Percentiles rank a stretch among this genome's conserved stretches.
Conservation (phyloP, 2,113 vertebrate genomes). For the Epinephelus fuscoguttatus region DNA sequence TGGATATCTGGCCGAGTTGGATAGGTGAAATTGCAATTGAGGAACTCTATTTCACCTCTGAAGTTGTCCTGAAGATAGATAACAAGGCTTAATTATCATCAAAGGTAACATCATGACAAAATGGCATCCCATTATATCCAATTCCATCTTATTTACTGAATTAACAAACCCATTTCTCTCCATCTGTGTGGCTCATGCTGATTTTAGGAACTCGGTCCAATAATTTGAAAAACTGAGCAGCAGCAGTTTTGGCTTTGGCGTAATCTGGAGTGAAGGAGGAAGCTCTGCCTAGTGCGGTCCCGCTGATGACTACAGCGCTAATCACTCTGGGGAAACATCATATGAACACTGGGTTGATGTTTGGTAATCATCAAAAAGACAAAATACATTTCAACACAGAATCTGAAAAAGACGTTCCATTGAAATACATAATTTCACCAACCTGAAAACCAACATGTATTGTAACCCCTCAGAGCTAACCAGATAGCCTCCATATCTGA, state of each 20-base stretch:
- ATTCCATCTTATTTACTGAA: neutral
- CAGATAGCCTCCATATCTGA: constrained; percentile 85
- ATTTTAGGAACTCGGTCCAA: constrained; percentile 84
- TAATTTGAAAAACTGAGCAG: constrained; percentile 82
- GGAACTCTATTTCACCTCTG: constrained; percentile 81
- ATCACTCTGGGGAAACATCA: constrained; percentile 79
- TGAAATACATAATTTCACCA: constrained; percentile 21
- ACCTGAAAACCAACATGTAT: constrained; percentile 86
- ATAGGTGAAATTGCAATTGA: constrained; percentile 85
- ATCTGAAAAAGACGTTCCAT: neutral
- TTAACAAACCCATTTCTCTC: constrained; percentile 81
- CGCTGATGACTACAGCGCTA: constrained; percentile 81
- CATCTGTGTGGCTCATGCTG: constrained; percentile 63
- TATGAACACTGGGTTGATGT: neutral
- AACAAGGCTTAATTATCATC: neutral
- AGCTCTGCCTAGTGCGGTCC: constrained; percentile 81
- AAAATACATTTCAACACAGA: neutral
- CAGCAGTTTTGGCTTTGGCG: constrained; percentile 85
- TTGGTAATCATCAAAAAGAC: neutral
- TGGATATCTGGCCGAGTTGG: constrained; percentile 83
- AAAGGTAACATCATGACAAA: neutral
- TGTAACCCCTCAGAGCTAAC: constrained; percentile 79
- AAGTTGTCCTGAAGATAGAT: constrained; percentile 77
- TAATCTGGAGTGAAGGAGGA: constrained; percentile 86
- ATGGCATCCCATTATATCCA: neutral